A percentile compares a stretch with the other conserved stretches of the same genome.
phyloP scores from a whole-genome alignment of 2,113 vertebrate genomes.

The Dicentrarchus labrax region DNA sequence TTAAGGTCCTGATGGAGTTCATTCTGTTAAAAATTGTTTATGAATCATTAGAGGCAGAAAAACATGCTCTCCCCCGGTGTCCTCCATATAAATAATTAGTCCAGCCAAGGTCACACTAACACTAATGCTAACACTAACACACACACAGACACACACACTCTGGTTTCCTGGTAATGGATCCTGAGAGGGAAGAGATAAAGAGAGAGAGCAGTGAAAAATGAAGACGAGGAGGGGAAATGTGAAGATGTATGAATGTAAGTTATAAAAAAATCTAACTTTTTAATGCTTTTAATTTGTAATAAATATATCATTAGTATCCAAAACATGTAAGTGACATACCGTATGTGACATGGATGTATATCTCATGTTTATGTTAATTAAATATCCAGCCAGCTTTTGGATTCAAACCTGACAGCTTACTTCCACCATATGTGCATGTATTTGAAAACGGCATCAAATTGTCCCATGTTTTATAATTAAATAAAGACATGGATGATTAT shows the following conservation, averaged over 20 bases:
- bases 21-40: conserved; percentile 64
- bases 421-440: no score
- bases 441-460: no score
- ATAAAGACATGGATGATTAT: no score
- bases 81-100: conserved; percentile 59
- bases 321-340: background rate
- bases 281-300: background rate
- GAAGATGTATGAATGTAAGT: background rate
- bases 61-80: conserved; percentile 41
- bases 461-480: no score
- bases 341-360: no score
- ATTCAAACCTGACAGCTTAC: no score
- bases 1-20: conserved; percentile 62
- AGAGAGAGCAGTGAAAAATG: background rate
- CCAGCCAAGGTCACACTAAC: conserved; percentile 52
- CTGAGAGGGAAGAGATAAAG: background rate
- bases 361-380: no score
- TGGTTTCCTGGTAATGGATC: conserved; percentile 11
- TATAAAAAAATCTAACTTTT: background rate
- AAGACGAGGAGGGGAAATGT: background rate
- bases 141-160: conserved; percentile 15
- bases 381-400: no score
- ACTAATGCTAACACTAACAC: conserved; percentile 10
- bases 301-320: background rate
- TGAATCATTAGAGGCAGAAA: conserved; percentile 60